These are phyloP conservation scores for Hippoglossus stenolepis DNA, from an alignment of 2,113 vertebrate genomes.

Conservation along the genomic window DNA sequence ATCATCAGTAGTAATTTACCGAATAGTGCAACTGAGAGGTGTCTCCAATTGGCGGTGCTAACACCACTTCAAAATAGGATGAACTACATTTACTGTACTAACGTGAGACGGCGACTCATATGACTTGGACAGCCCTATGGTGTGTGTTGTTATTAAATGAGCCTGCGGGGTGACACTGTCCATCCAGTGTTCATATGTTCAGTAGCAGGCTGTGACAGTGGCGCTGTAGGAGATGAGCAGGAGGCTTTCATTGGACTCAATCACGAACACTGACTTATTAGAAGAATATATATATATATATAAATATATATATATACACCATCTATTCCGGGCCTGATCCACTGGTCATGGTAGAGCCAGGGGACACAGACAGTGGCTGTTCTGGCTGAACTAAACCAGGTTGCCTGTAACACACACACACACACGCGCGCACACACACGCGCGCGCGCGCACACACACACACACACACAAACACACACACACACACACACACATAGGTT, in stretches of 20 bases:
- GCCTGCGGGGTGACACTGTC: constrained; percentile 16
- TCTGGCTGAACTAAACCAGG: not conserved
- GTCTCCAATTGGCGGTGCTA: constrained; percentile 61
- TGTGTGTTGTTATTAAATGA: constrained; percentile 1
- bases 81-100: constrained; percentile 15
- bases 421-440: not conserved
- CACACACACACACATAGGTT: not conserved
- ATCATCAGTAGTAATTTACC: constrained; percentile 15
- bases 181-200: constrained; percentile 10
- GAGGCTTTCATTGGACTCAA: constrained; percentile 1
- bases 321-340: constrained; percentile 7
- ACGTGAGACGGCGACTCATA: constrained; percentile 31
- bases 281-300: not conserved
- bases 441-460: not conserved
- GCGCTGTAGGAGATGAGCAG: not conserved
- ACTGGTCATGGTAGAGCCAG: not conserved
- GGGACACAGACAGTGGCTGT: not conserved
- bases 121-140: not conserved
- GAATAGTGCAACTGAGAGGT: constrained; percentile 43
- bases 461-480: not conserved
- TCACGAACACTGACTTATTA: not conserved
- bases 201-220: constrained; percentile 5
- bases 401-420: not conserved
- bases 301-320: not conserved
- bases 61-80: constrained; percentile 34